phyloP scores from a whole-genome alignment of 2,888 invertebrate genomes.

The Pollenia griseotomentosa region DNA sequence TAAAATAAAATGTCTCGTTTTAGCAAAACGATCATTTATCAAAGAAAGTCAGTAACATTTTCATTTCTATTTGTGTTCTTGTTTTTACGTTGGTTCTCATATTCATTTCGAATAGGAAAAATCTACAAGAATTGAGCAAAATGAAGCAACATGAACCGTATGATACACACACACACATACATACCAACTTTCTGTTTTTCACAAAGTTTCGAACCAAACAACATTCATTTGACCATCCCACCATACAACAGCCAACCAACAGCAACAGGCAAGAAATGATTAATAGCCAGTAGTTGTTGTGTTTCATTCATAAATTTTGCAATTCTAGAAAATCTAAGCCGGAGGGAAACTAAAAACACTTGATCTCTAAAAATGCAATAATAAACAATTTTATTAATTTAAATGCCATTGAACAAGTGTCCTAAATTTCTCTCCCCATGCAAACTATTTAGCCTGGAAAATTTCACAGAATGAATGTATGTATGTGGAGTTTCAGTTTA shows the following conservation, averaged over 20 bases:
- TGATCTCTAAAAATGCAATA: slow-evolving; percentile 12
- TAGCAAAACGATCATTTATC: slow-evolving; percentile 67
- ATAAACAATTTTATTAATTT: neutral
- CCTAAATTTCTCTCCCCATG: neutral
- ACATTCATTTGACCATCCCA: slow-evolving; percentile 8
- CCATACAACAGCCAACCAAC: slow-evolving; percentile 25
- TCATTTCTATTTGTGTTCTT: slow-evolving; percentile 49
- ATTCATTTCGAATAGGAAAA: slow-evolving; percentile 22
- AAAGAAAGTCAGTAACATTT: slow-evolving; percentile 67
- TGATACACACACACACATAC: neutral
- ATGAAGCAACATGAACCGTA: slow-evolving; percentile 48
- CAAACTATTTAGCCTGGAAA: slow-evolving; percentile 18
- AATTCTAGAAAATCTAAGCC: slow-evolving; percentile 29
- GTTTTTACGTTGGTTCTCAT: slow-evolving; percentile 30
- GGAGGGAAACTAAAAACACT: slow-evolving; percentile 23
- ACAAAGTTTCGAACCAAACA: slow-evolving; percentile 9
- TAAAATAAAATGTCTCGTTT: slow-evolving; percentile 58
- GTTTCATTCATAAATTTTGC: slow-evolving; percentile 49
- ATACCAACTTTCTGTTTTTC: slow-evolving; percentile 18
- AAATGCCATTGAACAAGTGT: slow-evolving; percentile 6
- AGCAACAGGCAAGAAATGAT: slow-evolving; percentile 71
- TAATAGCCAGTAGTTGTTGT: slow-evolving; percentile 55
- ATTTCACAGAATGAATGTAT: neutral
- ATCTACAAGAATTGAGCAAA: slow-evolving; percentile 40
- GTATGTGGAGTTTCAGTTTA: neutral